These are phyloP conservation scores for Nycteola revayana DNA, from an alignment of 2,888 invertebrate species.

Conservation along the genomic window DNA sequence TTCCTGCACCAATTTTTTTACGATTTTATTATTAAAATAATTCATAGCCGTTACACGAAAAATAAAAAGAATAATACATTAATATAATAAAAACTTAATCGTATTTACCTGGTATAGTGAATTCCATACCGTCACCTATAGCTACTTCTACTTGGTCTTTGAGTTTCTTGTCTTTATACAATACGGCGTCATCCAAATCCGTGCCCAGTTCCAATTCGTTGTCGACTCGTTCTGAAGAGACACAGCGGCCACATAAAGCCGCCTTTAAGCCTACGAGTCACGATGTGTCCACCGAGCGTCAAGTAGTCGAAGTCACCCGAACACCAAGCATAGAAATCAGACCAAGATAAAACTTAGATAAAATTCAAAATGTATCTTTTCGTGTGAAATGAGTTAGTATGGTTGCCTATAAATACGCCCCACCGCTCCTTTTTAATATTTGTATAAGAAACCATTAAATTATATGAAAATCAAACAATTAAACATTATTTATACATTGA, in stretches of 20 bases:
- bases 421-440: no score
- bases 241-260: slow-evolving; percentile 84
- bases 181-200: slow-evolving; percentile 90
- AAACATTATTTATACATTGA: no score
- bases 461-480: no score
- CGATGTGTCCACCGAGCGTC: slow-evolving; percentile 54
- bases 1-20: no score
- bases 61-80: background rate
- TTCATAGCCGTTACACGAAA: background rate
- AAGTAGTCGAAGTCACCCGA: slow-evolving; percentile 41
- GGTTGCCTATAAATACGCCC: no score
- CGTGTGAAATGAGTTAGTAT: no score
- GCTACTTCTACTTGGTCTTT: slow-evolving; percentile 95
- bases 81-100: slow-evolving; percentile 2
- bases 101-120: slow-evolving; percentile 92
- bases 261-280: slow-evolving; percentile 79
- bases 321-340: slow-evolving; percentile 81
- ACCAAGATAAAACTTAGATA: slow-evolving; percentile 50
- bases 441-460: no score
- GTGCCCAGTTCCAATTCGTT: slow-evolving; percentile 84
- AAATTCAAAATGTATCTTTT: slow-evolving; percentile 4
- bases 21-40: no score
- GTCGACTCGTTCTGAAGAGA: slow-evolving; percentile 85
- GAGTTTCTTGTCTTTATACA: slow-evolving; percentile 93
- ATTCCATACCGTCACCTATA: slow-evolving; percentile 96